Evolutionary conservation across 2,113 vertebrate species (phyloP).

Genomic region (Prunella himalayana): DNA sequence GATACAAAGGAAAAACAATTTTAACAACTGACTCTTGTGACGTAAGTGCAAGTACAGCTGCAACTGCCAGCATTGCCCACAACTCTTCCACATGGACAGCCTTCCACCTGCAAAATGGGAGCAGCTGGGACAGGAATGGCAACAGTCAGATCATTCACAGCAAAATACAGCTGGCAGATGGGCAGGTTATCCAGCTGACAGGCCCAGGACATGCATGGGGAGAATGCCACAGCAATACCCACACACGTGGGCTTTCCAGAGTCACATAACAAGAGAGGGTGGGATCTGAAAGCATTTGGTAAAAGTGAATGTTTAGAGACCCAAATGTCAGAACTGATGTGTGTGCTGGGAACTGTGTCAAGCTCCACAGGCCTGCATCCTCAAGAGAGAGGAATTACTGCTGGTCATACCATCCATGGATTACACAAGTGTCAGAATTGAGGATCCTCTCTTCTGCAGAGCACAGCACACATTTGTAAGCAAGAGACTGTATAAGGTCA

Average conservation of each 20-base stretch:
- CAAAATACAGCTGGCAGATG: neutral
- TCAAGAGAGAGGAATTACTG: neutral
- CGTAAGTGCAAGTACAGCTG: fast-evolving
- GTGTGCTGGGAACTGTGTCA: neutral
- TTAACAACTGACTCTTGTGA: neutral
- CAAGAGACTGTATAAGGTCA: neutral
- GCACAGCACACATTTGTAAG: neutral
- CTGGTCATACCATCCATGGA: neutral
- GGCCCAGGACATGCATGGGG: fast-evolving
- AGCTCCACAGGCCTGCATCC: neutral
- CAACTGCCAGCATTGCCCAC: neutral
- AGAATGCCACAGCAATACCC: neutral
- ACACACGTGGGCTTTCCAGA: fast-evolving
- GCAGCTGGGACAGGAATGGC: neutral
- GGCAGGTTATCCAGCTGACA: neutral
- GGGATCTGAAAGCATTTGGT: neutral
- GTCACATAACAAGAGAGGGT: neutral
- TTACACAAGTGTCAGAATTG: neutral
- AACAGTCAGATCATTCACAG: neutral
- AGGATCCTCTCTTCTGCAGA: neutral
- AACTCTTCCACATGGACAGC: neutral
- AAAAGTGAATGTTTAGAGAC: neutral
- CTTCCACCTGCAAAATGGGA: neutral
- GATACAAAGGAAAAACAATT: neutral
- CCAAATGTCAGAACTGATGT: neutral